Base-by-base conservation (phyloP, 2,888 invertebrate species). In the Volucella bombylans region DNA sequence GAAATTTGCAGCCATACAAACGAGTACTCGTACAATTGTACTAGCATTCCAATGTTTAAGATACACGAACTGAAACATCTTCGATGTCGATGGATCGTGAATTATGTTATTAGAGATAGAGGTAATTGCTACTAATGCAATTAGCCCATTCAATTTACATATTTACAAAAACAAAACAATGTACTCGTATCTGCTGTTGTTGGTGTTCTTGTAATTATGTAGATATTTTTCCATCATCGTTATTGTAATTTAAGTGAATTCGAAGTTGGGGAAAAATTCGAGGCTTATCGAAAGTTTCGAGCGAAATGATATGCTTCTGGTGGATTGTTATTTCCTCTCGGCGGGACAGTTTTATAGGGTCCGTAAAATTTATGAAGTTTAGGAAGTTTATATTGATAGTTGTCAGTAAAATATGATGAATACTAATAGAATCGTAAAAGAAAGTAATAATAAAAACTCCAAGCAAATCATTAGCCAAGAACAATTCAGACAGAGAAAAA, bases 71-170 rank as follows among this genome's bases (percentile, higher is more conserved):
- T 47, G 23, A 43, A 1, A 31, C 73, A 67, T 23, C n/a, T 12
- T 23, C 31, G 43, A 49, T 45, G 74, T 64, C 57, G 57, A 74
- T 64, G 69, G 23, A 18, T 74, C 74, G 74, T 81, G 64, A 81
- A 74, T 81, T 74, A 81, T 81, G 73, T 68, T 80, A 64, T 15
- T 45, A 39, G 61, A 31, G 31, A 76, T 69, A 12, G 8, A 39
- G 31, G 61, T 43, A 69, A 50, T 61, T 71, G 43, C 43, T 14
- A 11, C 45, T 62, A 41, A 57, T 72, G 61, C 52, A 61, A 72
- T 62, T 72, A 59, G 50, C 49, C 12, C 31, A 31, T 11, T 47
- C 8, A 31, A 67, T 43, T 31, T 39, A 57, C 31, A 72, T 45
- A 11, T 45, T 72, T 4, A 11, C 4, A 12, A 12, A n/a, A n/a